Evolutionary conservation across 2,113 vertebrate genomes (phyloP), one percentile per base, ranked within the genome.

Genomic region (Scolopax mira): DNA sequence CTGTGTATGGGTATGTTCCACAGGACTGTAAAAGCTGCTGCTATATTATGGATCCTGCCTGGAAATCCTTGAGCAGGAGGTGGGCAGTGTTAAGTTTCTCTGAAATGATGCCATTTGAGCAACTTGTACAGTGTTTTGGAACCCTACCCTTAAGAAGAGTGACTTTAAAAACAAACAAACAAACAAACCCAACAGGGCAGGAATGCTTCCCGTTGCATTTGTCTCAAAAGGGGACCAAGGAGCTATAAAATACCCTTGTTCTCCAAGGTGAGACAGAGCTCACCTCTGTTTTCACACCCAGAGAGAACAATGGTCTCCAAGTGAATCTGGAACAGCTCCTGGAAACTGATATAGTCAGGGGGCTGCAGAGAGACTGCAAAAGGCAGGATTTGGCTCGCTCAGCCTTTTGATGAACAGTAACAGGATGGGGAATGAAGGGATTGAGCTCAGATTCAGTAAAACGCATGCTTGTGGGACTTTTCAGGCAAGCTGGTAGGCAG

Each of bases 351-450:
- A 9, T 18, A 21, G 16, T 30, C n/a, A 61, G 10, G 17, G 31
- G 27, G 7, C 35, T 51, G 33, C 15, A 51, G 57, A 66, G 24
- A 12, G 11, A 24, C 13, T 0, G 13, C 0, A 0, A 60, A 81
- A 37, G 9, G 27, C 39, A 79, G 62, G 7, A 69, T 91, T 79
- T 73, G 48, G 30, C 46, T 82, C 6, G 2, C 11, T n/a, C 30
- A 75, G 28, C 5, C 6, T 57, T 85, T 27, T 24, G 6, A 30
- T 67, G 48, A 19, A 31, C 24, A 8, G 11, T 27, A 58, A 13
- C 2, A 64, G 16, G 16, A 54, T 31, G 51, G 33, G 22, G 18
- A 73, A 39, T 3, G 13, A 25, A 61, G 23, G 2, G 7, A 73
- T 13, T 7, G 16, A 48, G 18, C 13, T 86, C 41, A 70, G 13